These are phyloP conservation scores for Brachyptera risi DNA, from an alignment of 2,888 invertebrate genomes.

Conservation along the genomic window DNA sequence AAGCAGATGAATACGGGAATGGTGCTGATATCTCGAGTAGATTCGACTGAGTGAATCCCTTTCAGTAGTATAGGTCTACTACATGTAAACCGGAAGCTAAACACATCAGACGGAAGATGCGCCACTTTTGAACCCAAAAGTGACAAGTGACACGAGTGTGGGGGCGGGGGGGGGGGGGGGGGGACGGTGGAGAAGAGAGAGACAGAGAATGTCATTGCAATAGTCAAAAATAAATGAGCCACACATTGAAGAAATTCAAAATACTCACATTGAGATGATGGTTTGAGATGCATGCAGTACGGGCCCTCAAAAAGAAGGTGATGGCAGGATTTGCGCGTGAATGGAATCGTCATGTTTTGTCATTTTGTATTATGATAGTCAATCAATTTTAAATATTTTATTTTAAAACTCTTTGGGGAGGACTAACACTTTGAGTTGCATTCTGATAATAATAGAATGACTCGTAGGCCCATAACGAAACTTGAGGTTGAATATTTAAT, in stretches of 20 bases:
- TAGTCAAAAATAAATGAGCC: constrained; percentile 15
- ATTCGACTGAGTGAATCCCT: too few species aligned
- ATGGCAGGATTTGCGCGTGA: constrained; percentile 16
- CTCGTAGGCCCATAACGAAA: too few species aligned
- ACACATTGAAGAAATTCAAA: not conserved
- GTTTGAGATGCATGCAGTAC: not conserved
- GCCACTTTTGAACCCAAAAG: not conserved
- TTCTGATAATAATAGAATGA: too few species aligned
- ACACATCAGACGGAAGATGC: not conserved
- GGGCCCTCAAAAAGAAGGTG: not conserved
- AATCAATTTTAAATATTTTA: not conserved
- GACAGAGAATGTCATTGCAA: not conserved
- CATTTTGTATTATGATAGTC: not conserved
- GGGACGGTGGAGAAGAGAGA: too few species aligned
- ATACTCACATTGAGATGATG: not conserved
- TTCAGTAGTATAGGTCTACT: too few species aligned
- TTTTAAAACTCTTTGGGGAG: not conserved
- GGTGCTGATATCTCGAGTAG: not conserved
- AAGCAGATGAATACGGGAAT: too few species aligned
- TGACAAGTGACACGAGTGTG: constrained; percentile 15
- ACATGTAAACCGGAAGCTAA: not conserved
- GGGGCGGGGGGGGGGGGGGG: constrained; percentile 1
- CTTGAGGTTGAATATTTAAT: too few species aligned
- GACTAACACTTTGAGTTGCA: too few species aligned
- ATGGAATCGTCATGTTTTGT: not conserved